Evolutionary conservation across 1,140 invertebrate genomes (phyloP).

Genomic region (Drosophila tristis): DNA sequence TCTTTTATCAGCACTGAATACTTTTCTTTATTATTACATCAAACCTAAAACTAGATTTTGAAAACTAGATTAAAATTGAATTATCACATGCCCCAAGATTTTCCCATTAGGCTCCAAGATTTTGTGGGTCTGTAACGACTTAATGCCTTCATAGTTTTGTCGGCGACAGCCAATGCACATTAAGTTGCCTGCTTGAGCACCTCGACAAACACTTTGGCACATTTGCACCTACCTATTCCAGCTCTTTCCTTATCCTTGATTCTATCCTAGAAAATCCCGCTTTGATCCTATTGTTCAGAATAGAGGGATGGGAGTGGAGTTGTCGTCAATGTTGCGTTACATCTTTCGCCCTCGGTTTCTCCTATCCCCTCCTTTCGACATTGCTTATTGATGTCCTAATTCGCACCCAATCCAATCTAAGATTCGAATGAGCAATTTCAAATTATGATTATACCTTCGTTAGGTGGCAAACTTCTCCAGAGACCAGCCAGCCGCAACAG

Average conservation of each 20-base stretch:
- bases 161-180: conserved; percentile 64
- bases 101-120: conserved; percentile 28
- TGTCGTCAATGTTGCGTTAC: conserved; percentile 78
- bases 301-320: conserved; percentile 13
- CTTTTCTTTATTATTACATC: not conserved
- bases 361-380: not conserved
- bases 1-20: too few species aligned
- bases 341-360: conserved; percentile 31
- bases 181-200: conserved; percentile 71
- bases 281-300: conserved; percentile 69
- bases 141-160: conserved; percentile 47
- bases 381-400: conserved; percentile 80
- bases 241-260: not conserved
- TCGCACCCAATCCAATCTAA: conserved; percentile 82
- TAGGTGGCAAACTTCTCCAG: conserved; percentile 52
- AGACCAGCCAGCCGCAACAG: conserved; percentile 74
- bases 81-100: conserved; percentile 17
- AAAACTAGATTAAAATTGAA: not conserved
- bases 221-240: conserved; percentile 62
- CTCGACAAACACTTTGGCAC: conserved; percentile 68
- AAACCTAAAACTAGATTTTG: too few species aligned
- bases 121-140: conserved; percentile 34
- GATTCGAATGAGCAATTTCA: conserved; percentile 82
- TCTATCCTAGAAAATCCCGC: conserved; percentile 55
- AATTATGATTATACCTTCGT: conserved; percentile 80